phyloP scores from a whole-genome alignment of 2,113 vertebrate species.

The Equus przewalskii region DNA sequence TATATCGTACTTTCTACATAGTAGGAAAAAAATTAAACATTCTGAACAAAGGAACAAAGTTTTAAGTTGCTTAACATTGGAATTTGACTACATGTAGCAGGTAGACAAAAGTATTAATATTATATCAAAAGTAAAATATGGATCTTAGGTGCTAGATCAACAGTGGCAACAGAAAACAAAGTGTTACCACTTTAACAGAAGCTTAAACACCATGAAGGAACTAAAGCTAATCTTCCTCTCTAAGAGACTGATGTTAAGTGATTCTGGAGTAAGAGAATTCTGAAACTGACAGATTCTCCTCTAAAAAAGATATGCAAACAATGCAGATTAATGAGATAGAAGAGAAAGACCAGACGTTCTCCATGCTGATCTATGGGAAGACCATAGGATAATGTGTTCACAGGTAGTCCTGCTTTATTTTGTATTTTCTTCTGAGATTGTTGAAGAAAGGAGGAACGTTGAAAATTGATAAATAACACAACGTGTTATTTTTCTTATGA shows the following conservation, averaged over 20 bases:
- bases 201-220: background rate
- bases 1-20: background rate
- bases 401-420: background rate
- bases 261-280: constrained; percentile 9
- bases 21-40: background rate
- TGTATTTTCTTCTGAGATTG: background rate
- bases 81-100: background rate
- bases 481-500: background rate
- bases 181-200: background rate
- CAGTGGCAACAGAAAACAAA: constrained; percentile 14
- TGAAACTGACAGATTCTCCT: background rate
- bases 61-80: background rate
- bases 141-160: background rate
- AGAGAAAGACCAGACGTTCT: background rate
- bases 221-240: background rate
- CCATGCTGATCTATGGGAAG: background rate
- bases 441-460: background rate
- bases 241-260: background rate
- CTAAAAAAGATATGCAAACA: background rate
- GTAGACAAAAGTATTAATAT: background rate
- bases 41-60: background rate
- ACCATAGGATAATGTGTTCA: background rate
- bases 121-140: background rate
- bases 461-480: constrained; percentile 49
- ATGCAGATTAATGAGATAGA: background rate